These are phyloP conservation scores for Coptodon rendalli DNA, from an alignment of 2,113 vertebrate genomes.

Conservation along the genomic window DNA sequence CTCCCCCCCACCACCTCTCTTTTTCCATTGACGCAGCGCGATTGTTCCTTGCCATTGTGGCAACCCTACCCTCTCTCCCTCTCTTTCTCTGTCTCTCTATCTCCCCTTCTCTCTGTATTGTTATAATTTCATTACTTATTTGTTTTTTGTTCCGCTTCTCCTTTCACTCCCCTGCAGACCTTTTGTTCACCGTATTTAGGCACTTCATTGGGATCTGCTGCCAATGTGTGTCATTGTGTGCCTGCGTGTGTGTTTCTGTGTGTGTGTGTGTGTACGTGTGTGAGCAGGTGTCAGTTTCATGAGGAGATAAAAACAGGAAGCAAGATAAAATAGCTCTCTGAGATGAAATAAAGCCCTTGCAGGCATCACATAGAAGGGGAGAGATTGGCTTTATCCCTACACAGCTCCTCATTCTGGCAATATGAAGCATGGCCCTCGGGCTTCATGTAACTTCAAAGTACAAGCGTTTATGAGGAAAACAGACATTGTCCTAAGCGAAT, in stretches of 20 bases:
- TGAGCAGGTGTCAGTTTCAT: slow-evolving; percentile 66
- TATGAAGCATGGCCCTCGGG: slow-evolving; percentile 22
- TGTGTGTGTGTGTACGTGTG: slow-evolving; percentile 14
- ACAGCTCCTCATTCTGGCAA: slow-evolving; percentile 29
- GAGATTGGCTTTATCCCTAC: slow-evolving; percentile 11
- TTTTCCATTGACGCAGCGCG: slow-evolving; percentile 91
- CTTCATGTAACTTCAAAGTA: slow-evolving; percentile 7
- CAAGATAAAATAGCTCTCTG: slow-evolving; percentile 55
- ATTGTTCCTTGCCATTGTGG: slow-evolving; percentile 99
- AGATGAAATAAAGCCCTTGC: slow-evolving; percentile 51
- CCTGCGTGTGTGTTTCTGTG: slow-evolving; percentile 25
- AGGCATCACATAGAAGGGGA: slow-evolving; percentile 7
- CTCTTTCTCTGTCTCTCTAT: slow-evolving; percentile 52
- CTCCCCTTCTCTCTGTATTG: slow-evolving; percentile 78
- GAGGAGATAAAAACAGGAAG: slow-evolving; percentile 69
- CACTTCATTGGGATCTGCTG: slow-evolving; percentile 71
- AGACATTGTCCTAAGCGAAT: slow-evolving; percentile 19
- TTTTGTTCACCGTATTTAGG: slow-evolving; percentile 76
- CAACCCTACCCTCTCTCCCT: slow-evolving; percentile 70
- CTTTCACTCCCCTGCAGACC: slow-evolving; percentile 77
- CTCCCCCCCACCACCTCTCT: slow-evolving; percentile 59
- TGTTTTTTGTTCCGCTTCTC: slow-evolving; percentile 91
- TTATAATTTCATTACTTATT: slow-evolving; percentile 88
- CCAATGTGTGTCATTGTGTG: slow-evolving; percentile 41
- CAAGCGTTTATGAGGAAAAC: slow-evolving; percentile 6